A percentile compares a stretch with the other conserved stretches of the same genome.
phyloP scores from a whole-genome alignment of 2,888 invertebrate genomes.

The Horisme vitalbata region DNA sequence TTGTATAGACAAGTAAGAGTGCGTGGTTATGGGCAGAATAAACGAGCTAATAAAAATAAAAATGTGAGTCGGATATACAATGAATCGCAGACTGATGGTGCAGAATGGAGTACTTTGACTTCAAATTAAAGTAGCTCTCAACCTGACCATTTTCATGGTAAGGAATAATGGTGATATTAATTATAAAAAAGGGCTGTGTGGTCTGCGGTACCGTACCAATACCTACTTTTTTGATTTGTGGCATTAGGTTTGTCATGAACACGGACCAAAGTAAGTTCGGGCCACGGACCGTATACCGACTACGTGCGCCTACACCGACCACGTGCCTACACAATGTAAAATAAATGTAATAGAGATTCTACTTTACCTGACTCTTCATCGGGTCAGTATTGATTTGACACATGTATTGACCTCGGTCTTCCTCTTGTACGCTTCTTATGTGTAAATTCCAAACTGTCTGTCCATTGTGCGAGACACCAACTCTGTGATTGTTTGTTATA shows the following conservation, averaged over 20 bases:
- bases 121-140: constrained; percentile 48
- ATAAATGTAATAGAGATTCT: too few relatives aligned
- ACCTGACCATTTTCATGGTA: too few relatives aligned
- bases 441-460: constrained; percentile 95
- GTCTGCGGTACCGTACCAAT: too few relatives aligned
- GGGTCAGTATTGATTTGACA: constrained; percentile 97
- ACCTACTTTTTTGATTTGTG: too few relatives aligned
- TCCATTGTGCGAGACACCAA: constrained; percentile 92
- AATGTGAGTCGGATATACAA: constrained; percentile 6
- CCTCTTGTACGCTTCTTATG: constrained; percentile 92
- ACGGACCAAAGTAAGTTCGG: too few relatives aligned
- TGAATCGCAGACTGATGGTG: constrained; percentile 35
- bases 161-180: too few relatives aligned
- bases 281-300: too few relatives aligned
- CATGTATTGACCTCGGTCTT: constrained; percentile 95
- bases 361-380: constrained; percentile 93
- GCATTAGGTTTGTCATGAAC: too few relatives aligned
- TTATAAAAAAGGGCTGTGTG: too few relatives aligned
- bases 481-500: constrained; percentile 94
- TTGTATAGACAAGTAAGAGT: constrained; percentile 73
- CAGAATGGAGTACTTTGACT: constrained; percentile 54
- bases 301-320: too few relatives aligned
- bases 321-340: too few relatives aligned
- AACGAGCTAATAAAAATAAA: constrained; percentile 15
- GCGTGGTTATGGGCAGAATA: constrained; percentile 48